Evolutionary conservation across 2,797 vertebrate genomes (phyloP).

Genomic region (Melopsittacus undulatus): DNA sequence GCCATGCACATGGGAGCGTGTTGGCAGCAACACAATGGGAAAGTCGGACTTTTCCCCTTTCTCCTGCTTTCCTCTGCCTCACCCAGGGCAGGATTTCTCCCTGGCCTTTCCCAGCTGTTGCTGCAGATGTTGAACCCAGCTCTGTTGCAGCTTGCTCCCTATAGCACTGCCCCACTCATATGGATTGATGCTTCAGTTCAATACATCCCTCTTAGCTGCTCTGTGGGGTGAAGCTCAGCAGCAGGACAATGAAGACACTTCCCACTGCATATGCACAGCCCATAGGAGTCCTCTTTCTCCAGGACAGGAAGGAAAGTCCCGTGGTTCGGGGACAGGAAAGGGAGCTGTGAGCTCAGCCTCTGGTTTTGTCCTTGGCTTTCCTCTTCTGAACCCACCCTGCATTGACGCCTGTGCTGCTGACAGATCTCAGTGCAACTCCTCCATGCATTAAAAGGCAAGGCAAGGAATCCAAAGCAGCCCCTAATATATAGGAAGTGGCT

Average conservation of each 20-base stretch:
- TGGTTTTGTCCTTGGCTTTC: background rate
- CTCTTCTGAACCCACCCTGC: background rate
- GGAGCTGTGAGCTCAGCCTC: background rate
- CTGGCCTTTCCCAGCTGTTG: background rate
- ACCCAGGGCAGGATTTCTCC: background rate
- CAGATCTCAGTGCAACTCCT: background rate
- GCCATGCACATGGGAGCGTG: fast-evolving
- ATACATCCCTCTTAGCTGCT: background rate
- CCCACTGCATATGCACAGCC: background rate
- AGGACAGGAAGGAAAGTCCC: background rate
- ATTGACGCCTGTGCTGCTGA: fast-evolving
- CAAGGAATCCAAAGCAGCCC: background rate
- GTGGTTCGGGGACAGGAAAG: background rate
- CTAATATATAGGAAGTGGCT: fast-evolving
- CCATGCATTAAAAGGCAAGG: fast-evolving
- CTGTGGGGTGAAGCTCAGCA: background rate
- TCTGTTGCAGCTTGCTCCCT: background rate
- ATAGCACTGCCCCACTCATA: background rate
- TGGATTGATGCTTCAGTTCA: background rate
- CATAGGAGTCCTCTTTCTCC: background rate
- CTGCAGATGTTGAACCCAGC: background rate
- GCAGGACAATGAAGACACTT: background rate
- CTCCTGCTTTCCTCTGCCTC: background rate
- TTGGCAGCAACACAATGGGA: background rate
- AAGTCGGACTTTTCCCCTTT: background rate